Percentiles rank a stretch among this genome's conserved stretches.
Evolutionary conservation across 2,888 invertebrate species (phyloP).

Genomic region (Trissoscelio sp.): DNA sequence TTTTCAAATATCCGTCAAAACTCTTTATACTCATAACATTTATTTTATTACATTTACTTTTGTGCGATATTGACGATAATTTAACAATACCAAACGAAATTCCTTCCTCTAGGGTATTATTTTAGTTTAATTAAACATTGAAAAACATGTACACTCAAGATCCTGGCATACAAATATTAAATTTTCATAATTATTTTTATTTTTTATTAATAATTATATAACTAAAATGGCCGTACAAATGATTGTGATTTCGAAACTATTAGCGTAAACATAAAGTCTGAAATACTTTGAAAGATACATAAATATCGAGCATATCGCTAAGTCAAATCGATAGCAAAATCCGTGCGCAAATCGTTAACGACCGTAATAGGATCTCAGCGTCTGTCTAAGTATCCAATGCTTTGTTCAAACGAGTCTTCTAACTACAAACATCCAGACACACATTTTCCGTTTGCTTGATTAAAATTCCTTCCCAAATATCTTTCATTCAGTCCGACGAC

Average conservation of each 20-base stretch:
- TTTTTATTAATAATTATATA: neutral
- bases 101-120: too few relatives aligned
- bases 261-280: neutral
- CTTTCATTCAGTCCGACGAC: neutral
- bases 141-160: too few relatives aligned
- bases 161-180: neutral
- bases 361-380: constrained; percentile 10
- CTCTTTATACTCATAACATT: neutral
- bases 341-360: too few relatives aligned
- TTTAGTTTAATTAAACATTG: too few relatives aligned
- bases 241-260: neutral
- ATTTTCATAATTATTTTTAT: too few relatives aligned
- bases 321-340: constrained; percentile 21
- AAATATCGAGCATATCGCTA: constrained; percentile 1
- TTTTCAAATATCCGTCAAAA: too few relatives aligned
- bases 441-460: constrained; percentile 8
- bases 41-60: neutral
- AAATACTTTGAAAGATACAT: constrained; percentile 7
- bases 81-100: too few relatives aligned
- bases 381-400: constrained; percentile 6
- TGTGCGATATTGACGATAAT: neutral
- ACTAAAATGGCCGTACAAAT: neutral
- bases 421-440: constrained; percentile 7
- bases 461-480: constrained; percentile 2
- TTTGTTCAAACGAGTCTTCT: constrained; percentile 11